Base-by-base conservation (phyloP, 2,888 invertebrate species). In the Luffia ferchaultella region DNA sequence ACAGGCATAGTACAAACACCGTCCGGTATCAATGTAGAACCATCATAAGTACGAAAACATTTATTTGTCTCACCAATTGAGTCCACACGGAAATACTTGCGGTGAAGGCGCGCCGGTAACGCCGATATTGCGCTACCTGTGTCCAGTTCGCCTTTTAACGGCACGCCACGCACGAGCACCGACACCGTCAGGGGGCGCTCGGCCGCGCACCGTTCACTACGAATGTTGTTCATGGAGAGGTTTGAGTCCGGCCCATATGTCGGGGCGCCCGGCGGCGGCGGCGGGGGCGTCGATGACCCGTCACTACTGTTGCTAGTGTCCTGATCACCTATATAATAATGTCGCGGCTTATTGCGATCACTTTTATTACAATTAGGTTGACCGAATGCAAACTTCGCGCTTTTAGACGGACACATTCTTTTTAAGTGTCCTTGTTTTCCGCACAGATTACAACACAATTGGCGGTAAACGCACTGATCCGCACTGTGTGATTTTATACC, bases 351-450 rank as follows among this genome's bases (percentile, higher is more conserved):
- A 7, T 7, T 15, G 40, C 15, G 7, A 40, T 9, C 7, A 7
- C 15, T 40, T 15, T 7, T 15, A 40, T 15, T 40, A 9, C 15
- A 9, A 40, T 40, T 40, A 40, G 7, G 7, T 49, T 40, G 9
- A 49, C 48, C 2, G 46, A n/a, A 9, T 47, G 16, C 2, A 55
- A 49, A 41, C 51, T 49, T 18, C 53, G 20, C 15, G 54, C 46
- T 9, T 50, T 30, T 12, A 20, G n/a, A n/a, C 43, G 42, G 19
- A 16, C 58, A 58, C 52, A 58, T 51, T 52, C 57, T 56, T 49
- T 59, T 59, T 52, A 58, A 30, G 51, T 58, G 59, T 5, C 58
- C 61, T 43, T 55, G 57, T 15, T 40, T 49, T 30, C 55, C 54
- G 42, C 58, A 58, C 45, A 56, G 56, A 51, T 54, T 19, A 46